phyloP scores from a whole-genome alignment of 2,888 invertebrate species.

The Lithodes maja region DNA sequence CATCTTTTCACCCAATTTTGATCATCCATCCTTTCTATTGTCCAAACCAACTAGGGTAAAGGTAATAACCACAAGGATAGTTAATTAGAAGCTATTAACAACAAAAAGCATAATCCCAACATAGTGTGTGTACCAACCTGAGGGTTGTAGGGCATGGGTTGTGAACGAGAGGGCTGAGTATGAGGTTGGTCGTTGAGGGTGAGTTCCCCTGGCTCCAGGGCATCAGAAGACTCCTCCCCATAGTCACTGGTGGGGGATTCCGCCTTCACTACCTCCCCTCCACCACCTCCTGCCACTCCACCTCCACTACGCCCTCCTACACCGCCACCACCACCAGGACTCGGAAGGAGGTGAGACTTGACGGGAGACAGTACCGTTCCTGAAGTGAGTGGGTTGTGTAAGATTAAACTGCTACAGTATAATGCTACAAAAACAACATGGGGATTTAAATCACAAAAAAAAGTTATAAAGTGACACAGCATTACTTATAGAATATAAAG shows the following conservation, averaged over 20 bases:
- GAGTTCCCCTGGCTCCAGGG: conserved; percentile 51
- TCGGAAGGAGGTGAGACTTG: conserved; percentile 29
- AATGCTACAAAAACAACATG: too few relatives aligned
- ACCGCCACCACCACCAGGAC: background rate
- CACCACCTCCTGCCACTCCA: background rate
- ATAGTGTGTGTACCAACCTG: conserved; percentile 35
- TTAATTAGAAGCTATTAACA: too few relatives aligned
- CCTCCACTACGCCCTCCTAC: background rate
- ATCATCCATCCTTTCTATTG: too few relatives aligned
- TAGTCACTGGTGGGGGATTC: conserved; percentile 70
- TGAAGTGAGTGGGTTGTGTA: conserved; percentile 4
- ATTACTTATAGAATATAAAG: background rate
- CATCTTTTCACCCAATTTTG: too few relatives aligned
- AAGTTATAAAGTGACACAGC: background rate
- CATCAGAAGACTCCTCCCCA: conserved; percentile 61
- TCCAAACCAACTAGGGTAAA: too few relatives aligned
- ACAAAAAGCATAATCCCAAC: too few relatives aligned
- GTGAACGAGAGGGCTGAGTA: conserved; percentile 55
- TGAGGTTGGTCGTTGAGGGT: conserved; percentile 63
- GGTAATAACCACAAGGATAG: too few relatives aligned
- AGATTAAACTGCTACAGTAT: too few relatives aligned
- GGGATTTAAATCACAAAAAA: background rate
- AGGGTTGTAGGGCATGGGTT: conserved; percentile 66
- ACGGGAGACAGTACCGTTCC: conserved; percentile 69
- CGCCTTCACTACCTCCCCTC: conserved; percentile 58